Base-by-base conservation (phyloP, 2,113 vertebrate species). In the Cephalopterus ornatus region DNA sequence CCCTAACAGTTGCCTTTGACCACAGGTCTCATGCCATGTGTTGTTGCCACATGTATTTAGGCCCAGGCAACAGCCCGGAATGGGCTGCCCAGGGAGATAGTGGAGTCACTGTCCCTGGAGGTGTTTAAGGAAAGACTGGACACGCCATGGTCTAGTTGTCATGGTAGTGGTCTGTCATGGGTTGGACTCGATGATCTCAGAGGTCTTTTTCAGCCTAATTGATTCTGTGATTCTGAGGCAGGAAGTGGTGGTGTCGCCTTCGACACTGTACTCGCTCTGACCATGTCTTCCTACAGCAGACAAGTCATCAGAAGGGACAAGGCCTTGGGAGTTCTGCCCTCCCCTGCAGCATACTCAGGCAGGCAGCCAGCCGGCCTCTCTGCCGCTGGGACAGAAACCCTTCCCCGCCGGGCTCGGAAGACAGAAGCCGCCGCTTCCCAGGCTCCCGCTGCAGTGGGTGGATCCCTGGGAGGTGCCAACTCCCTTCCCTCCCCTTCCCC, bases 341-440 rank as follows among this genome's bases (percentile, higher is more conserved):
- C 17, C 32, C 21, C 37, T 22, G 17, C 67, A 3, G 75, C 67
- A 14, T 17, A 27, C 20, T 37, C n/a, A 20, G 5, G 41, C 49
- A 14, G 24, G 41, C 49, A 14, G 24, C 58, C 75, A 18, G 67
- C 75, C 47, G 0, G 19, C 19, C 16, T 11, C 30, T 28, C 17
- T 1, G n/a, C 50, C 28, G n/a, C 47, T 1, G 16, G 5, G 59
- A 28, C 35, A 28, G 17, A 37, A 12, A 28, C 53, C 27, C 6
- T 0, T 0, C 0, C 16, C 1, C 3, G 8, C 53, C 1, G 2
- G 4, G 10, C 52, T 2, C 3, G 2, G 0, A 9, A 8, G 3
- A 9, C 52, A 0, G 8, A 12, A 2, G 7, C 32, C 15, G 7
- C 39, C 1, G 73, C 80, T 35, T 1, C 0, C 28, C 33, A 0